These are phyloP conservation scores for Dolichallabes microphthalmus DNA, from an alignment of 2,113 vertebrate genomes.

Conservation along the genomic window DNA sequence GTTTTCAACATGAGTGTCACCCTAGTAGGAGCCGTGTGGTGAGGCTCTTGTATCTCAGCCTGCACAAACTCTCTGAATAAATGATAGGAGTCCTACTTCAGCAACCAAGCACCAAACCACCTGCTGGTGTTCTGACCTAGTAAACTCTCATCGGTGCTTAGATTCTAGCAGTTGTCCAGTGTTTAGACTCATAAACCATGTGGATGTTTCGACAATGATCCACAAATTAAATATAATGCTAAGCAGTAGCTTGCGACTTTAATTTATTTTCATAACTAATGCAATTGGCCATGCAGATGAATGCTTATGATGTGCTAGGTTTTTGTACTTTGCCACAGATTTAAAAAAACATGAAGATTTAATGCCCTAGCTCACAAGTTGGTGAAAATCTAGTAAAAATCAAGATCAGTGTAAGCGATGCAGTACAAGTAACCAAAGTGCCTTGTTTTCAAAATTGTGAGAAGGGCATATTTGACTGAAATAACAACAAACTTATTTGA, in stretches of 20 bases:
- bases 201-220: too few relatives aligned
- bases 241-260: too few relatives aligned
- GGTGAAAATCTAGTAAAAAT: neutral
- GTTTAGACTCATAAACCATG: too few relatives aligned
- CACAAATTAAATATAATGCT: too few relatives aligned
- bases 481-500: neutral
- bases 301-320: too few relatives aligned
- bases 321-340: too few relatives aligned
- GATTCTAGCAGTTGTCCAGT: too few relatives aligned
- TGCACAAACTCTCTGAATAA: slow-evolving; percentile 55
- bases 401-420: neutral
- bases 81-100: slow-evolving; percentile 59
- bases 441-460: neutral
- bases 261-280: too few relatives aligned
- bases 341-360: too few relatives aligned
- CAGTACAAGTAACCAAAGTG: neutral
- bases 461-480: neutral
- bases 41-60: slow-evolving; percentile 37
- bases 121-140: slow-evolving; percentile 18
- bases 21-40: slow-evolving; percentile 34
- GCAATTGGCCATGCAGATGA: too few relatives aligned
- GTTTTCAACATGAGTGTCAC: slow-evolving; percentile 40
- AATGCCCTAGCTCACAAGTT: neutral
- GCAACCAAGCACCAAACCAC: slow-evolving; percentile 38
- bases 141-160: slow-evolving; percentile 4